Percentiles rank a stretch among this genome's conserved stretches.
Evolutionary conservation across 1,140 invertebrate species (phyloP).

Genomic region (Patella vulgata): DNA sequence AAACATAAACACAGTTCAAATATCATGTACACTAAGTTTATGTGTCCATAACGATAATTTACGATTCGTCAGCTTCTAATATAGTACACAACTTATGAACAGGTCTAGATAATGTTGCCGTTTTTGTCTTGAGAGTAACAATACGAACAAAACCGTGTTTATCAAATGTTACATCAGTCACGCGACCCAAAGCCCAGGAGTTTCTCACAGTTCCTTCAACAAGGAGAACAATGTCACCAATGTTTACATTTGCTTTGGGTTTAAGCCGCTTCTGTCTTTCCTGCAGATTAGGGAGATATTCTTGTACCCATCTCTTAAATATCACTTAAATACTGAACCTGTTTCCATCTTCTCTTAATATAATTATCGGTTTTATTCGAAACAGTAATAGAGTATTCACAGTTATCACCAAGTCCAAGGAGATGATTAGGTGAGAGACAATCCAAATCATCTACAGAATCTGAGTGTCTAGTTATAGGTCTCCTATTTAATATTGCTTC

Average conservation of each 20-base stretch:
- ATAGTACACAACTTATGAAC: no score
- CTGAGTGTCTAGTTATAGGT: constrained; percentile 20
- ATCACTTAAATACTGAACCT: constrained; percentile 43
- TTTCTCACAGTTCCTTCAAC: constrained; percentile 32
- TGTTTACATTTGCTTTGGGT: constrained; percentile 19
- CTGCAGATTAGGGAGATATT: constrained; percentile 26
- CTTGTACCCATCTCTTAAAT: constrained; percentile 27
- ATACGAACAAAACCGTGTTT: no score
- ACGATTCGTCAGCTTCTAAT: no score
- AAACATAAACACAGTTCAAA: no score
- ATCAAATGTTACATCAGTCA: no score
- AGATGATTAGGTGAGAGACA: constrained; percentile 39
- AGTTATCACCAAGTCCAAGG: constrained; percentile 14
- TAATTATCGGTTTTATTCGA: constrained; percentile 31
- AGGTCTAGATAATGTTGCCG: no score
- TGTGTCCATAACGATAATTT: no score
- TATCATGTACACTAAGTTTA: no score
- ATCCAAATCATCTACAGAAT: constrained; percentile 15
- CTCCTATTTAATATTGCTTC: constrained; percentile 21
- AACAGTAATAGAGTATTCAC: constrained; percentile 17
- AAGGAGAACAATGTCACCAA: constrained; percentile 39
- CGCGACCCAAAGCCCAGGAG: constrained; percentile 25
- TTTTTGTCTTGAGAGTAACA: no score
- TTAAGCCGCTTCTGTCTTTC: constrained; percentile 33
- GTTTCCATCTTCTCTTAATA: constrained; percentile 27